Base-by-base conservation (phyloP, 2,888 invertebrate species). In the Nymphalis urticae region DNA sequence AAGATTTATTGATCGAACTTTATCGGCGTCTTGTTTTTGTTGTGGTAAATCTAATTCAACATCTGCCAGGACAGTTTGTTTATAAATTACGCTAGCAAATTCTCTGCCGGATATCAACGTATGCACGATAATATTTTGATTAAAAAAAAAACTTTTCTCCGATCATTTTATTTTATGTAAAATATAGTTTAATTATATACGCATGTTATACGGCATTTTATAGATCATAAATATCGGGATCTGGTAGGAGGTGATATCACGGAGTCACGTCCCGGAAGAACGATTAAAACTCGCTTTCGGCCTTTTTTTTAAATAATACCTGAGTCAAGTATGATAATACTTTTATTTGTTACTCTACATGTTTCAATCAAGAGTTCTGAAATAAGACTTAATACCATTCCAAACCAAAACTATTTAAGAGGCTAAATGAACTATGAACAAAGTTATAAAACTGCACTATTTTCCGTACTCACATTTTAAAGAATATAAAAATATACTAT, bases 201-300 rank as follows among this genome's bases (percentile, higher is more conserved):
- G 72, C 77, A 71, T 73, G 80, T 79, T 80, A 79, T 77, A 80
- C 78, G 77, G 76, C 71, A 77, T 85, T 91, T 90, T 90, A 90
- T 89, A 81, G 82, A 82, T 81, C 84, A 86, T 91, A 88, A 90
- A 90, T 89, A 90, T 90, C 80, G 86, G 27, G 82, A 77, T 85
- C 85, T 85, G 86, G 82, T 84, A 82, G 83, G 81, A 78, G 80
- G 78, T 81, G 70, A 78, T 79, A 81, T 81, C 76, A 76, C 74
- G 3, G 51, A 51, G 73, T 73, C 75, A 76, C 79, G 77, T 77
- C 74, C 77, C 75, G 77, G 79, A 77, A 80, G 80, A 79, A 75
- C 76, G 75, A 79, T 78, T 77, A 77, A 73, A 75, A 79, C 79
- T 83, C 21, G 32, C 36, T 8, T 36, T 36, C 36, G 10, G 4